phyloP scores from a whole-genome alignment of 1,140 invertebrate genomes.

The Macrostomum lignano region DNA sequence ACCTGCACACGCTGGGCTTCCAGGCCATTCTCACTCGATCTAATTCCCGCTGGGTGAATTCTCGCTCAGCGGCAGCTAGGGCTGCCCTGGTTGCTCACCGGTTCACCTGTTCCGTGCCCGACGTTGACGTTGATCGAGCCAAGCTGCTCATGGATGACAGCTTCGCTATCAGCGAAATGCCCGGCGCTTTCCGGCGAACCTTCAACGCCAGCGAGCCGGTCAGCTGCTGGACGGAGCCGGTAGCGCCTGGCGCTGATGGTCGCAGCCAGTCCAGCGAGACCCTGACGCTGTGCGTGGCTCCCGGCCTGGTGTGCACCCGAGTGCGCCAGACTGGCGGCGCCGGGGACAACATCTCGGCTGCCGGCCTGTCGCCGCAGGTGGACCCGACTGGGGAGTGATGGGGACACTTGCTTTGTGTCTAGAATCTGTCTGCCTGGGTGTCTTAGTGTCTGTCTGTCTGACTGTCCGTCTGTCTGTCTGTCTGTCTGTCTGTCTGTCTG shows the following conservation, averaged over 20 bases:
- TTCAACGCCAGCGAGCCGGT: conserved; percentile 38
- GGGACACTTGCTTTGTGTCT: too few species aligned
- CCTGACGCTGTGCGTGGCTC: conserved; percentile 48
- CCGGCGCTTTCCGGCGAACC: conserved; percentile 33
- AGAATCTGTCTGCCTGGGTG: background rate
- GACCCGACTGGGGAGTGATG: background rate
- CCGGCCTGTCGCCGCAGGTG: conserved; percentile 46
- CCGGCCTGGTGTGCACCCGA: conserved; percentile 51
- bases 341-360: conserved; percentile 59
- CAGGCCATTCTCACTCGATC: too few species aligned
- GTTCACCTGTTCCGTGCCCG: conserved; percentile 46
- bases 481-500: too few species aligned
- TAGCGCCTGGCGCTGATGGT: too few species aligned
- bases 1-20: too few species aligned
- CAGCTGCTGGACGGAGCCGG: conserved; percentile 54
- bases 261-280: too few species aligned
- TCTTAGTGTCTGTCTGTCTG: background rate
- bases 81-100: conserved; percentile 51
- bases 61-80: conserved; percentile 22
- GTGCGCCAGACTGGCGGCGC: conserved; percentile 52
- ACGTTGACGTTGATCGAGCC: conserved; percentile 40
- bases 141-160: conserved; percentile 51
- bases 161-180: conserved; percentile 37
- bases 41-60: too few species aligned
- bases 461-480: too few species aligned